Conservation (phyloP, 2,797 vertebrate species). For the Agapornis canus region DNA sequence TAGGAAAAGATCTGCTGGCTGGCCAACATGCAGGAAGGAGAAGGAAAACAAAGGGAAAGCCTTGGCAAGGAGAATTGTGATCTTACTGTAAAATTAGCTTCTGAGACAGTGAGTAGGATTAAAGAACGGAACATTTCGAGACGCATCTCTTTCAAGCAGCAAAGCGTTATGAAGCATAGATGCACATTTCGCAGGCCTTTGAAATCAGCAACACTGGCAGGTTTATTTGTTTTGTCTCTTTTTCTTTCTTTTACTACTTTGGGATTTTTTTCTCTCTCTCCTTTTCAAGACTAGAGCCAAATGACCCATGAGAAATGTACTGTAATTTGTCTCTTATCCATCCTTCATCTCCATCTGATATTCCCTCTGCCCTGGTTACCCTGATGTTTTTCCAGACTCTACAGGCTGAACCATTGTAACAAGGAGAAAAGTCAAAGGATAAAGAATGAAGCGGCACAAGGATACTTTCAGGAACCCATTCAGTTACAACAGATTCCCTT, state of each 20-base stretch:
- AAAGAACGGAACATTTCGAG: conserved; percentile 49
- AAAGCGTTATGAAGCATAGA: background rate
- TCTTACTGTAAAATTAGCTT: conserved; percentile 49
- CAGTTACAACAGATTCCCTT: conserved; percentile 3
- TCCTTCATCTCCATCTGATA: conserved; percentile 69
- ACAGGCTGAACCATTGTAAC: conserved; percentile 27
- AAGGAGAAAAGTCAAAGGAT: conserved; percentile 59
- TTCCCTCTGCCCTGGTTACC: conserved; percentile 68
- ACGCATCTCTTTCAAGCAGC: background rate
- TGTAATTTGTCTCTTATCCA: conserved; percentile 67
- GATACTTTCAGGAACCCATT: conserved; percentile 2
- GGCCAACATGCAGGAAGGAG: background rate
- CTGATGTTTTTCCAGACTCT: conserved; percentile 73
- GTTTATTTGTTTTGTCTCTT: conserved; percentile 67
- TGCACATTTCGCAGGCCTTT: conserved; percentile 39
- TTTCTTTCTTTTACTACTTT: conserved; percentile 52
- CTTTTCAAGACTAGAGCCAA: conserved; percentile 63
- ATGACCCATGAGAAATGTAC: conserved; percentile 67
- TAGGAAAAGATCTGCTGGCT: background rate
- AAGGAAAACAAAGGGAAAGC: conserved; percentile 17
- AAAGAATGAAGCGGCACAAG: background rate
- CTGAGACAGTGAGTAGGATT: conserved; percentile 27
- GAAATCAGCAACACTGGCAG: conserved; percentile 61
- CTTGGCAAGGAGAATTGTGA: conserved; percentile 35
- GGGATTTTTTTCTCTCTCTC: background rate